Conservation (phyloP, 2,888 invertebrate species). For the Allophyes oxyacanthae region DNA sequence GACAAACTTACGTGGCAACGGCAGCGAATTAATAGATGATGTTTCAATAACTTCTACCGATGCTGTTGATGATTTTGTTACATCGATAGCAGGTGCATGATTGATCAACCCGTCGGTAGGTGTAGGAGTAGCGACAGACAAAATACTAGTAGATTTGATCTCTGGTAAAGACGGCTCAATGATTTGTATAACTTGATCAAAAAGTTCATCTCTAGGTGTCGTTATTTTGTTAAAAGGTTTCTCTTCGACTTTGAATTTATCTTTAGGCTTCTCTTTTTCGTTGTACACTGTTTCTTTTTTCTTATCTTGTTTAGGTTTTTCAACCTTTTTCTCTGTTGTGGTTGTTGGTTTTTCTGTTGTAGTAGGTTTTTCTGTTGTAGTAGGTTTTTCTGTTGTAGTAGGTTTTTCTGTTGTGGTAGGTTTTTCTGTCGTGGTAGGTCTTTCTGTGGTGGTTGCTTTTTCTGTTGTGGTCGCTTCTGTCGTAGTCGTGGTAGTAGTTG, state of each 20-base stretch:
- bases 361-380: slow-evolving; percentile 63
- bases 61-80: slow-evolving; percentile 35
- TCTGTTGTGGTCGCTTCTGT: slow-evolving; percentile 61
- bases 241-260: slow-evolving; percentile 72
- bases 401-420: slow-evolving; percentile 60
- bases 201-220: slow-evolving; percentile 64
- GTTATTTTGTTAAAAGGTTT: slow-evolving; percentile 65
- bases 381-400: slow-evolving; percentile 57
- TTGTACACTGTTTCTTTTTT: slow-evolving; percentile 71
- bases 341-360: slow-evolving; percentile 60
- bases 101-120: slow-evolving; percentile 76
- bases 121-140: slow-evolving; percentile 70
- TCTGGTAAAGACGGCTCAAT: slow-evolving; percentile 76
- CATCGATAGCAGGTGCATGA: slow-evolving; percentile 62
- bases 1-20: slow-evolving; percentile 75
- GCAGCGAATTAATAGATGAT: slow-evolving; percentile 76
- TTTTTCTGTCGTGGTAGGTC: slow-evolving; percentile 60
- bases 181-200: slow-evolving; percentile 72
- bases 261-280: slow-evolving; percentile 73
- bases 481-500: slow-evolving; percentile 62
- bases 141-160: slow-evolving; percentile 50
- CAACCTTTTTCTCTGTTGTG: slow-evolving; percentile 58
- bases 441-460: slow-evolving; percentile 48
- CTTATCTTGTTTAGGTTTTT: slow-evolving; percentile 76
- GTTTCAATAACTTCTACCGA: slow-evolving; percentile 62